Evolutionary conservation across 2,113 vertebrate species (phyloP).

Genomic region (Antechinus stuartii): DNA sequence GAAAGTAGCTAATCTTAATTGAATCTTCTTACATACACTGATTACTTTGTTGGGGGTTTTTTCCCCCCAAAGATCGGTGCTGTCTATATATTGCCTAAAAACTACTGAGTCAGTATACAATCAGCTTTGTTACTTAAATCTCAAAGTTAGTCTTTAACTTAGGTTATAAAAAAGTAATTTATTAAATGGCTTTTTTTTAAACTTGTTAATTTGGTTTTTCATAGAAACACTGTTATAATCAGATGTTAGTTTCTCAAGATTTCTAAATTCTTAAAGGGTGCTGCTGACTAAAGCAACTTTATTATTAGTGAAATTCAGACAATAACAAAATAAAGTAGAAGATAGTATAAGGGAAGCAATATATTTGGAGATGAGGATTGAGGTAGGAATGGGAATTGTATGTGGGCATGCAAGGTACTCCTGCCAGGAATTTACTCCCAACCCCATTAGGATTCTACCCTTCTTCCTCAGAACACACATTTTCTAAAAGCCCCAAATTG

Average conservation of each 20-base stretch:
- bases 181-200: constrained; percentile 10
- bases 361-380: not conserved
- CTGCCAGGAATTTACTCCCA: not conserved
- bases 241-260: not conserved
- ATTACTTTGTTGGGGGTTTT: not conserved
- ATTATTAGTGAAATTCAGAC: not conserved
- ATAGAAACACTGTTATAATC: not conserved
- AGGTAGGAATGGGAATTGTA: constrained; percentile 29
- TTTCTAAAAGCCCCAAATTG: not conserved
- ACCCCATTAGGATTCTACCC: not conserved
- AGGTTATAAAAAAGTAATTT: constrained; percentile 3
- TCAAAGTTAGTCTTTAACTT: constrained; percentile 23
- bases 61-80: not conserved
- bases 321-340: not conserved
- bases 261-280: not conserved
- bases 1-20: not conserved
- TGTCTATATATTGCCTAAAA: not conserved
- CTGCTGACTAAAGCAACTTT: not conserved
- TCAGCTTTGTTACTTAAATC: constrained; percentile 26
- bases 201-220: constrained; percentile 1
- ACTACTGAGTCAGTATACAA: not conserved
- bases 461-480: not conserved
- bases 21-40: not conserved
- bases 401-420: not conserved
- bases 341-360: constrained; percentile 27